Percentiles rank a stretch among this genome's conserved stretches.
Evolutionary conservation across 2,113 vertebrate genomes (phyloP).

Genomic region (Ailurus styani): DNA sequence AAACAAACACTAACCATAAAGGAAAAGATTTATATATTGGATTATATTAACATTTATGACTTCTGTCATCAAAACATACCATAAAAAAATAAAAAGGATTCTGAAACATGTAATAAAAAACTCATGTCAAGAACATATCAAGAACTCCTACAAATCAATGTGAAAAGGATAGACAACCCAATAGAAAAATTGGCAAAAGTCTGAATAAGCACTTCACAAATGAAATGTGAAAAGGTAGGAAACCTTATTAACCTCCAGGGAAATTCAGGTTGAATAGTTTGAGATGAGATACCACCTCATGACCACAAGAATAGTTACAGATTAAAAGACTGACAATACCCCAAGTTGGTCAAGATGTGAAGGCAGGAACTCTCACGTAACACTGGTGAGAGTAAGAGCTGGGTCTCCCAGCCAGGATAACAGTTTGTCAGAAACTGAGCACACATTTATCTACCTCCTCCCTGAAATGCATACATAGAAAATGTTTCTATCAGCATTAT

Average conservation of each 20-base stretch:
- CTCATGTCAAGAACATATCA: neutral
- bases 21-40: neutral
- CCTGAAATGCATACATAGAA: neutral
- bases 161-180: neutral
- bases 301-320: neutral
- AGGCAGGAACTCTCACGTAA: rapidly evolving
- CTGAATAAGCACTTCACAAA: neutral
- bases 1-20: neutral
- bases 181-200: neutral
- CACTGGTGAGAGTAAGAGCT: rapidly evolving
- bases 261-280: neutral
- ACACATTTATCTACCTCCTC: neutral
- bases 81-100: neutral
- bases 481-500: neutral
- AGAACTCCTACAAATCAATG: neutral
- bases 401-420: neutral
- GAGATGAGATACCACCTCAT: neutral
- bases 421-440: too few relatives aligned
- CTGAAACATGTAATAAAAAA: neutral
- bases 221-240: neutral
- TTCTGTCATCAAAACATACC: neutral
- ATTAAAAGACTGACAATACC: neutral
- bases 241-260: neutral
- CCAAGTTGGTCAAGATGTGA: neutral
- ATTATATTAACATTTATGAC: neutral